Evolutionary conservation across 2,888 invertebrate species (phyloP).

Genomic region (Pseudoips prasinana): DNA sequence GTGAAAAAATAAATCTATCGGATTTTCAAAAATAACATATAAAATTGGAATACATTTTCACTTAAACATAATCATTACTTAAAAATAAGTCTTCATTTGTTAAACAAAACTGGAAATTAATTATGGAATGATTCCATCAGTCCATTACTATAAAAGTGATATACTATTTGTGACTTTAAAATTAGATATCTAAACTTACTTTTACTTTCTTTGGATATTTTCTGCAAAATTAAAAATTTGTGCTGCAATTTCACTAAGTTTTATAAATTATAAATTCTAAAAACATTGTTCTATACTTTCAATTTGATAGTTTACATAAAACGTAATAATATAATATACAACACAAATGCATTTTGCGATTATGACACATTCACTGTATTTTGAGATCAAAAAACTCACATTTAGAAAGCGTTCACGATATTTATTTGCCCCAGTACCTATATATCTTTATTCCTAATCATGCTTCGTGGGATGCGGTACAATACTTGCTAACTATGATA

Average conservation of each 20-base stretch:
- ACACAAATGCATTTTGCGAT: slow-evolving; percentile 19
- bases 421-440: no score
- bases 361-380: slow-evolving; percentile 27
- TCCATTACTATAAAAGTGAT: slow-evolving; percentile 18
- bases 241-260: slow-evolving; percentile 1
- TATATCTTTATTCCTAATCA: no score
- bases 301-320: slow-evolving; percentile 1
- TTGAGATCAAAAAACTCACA: slow-evolving; percentile 66
- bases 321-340: slow-evolving; percentile 1
- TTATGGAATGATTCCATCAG: slow-evolving; percentile 51
- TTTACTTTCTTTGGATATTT: slow-evolving; percentile 26
- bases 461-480: slow-evolving; percentile 11
- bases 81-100: slow-evolving; percentile 21
- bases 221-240: slow-evolving; percentile 7
- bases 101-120: slow-evolving; percentile 14
- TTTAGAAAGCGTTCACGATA: slow-evolving; percentile 40
- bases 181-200: slow-evolving; percentile 11
- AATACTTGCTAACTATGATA: no score
- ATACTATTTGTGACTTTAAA: slow-evolving; percentile 14
- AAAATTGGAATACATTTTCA: slow-evolving; percentile 8
- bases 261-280: neutral
- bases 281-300: neutral
- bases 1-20: slow-evolving; percentile 11
- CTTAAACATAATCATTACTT: slow-evolving; percentile 7
- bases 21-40: slow-evolving; percentile 5